phyloP scores from a whole-genome alignment of 2,113 vertebrate genomes.

The Lota lota region DNA sequence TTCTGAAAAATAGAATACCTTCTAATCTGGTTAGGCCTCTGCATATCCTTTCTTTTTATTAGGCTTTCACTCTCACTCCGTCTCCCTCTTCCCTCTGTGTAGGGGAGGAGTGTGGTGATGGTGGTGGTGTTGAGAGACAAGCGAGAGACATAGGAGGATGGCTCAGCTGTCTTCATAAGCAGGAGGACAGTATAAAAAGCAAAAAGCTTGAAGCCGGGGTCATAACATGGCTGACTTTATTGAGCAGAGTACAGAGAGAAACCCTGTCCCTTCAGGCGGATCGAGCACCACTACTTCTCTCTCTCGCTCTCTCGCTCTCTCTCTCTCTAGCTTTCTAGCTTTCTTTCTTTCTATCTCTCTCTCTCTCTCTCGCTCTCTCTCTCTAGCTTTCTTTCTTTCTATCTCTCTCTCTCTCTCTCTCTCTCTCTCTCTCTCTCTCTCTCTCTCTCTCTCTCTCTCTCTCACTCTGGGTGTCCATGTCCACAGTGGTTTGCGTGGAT shows the following conservation, averaged over 20 bases:
- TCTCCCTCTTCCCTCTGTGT: neutral
- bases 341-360: constrained; percentile 18
- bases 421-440: constrained; percentile 13
- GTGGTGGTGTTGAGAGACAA: neutral
- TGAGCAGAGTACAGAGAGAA: constrained; percentile 46
- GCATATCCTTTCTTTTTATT: neutral
- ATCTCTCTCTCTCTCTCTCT: neutral
- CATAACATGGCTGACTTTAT: constrained; percentile 52
- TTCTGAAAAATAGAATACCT: constrained; percentile 55
- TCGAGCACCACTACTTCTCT: constrained; percentile 5
- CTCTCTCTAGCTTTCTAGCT: neutral
- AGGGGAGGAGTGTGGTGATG: neutral
- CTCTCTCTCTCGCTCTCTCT: neutral
- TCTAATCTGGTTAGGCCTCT: constrained; percentile 52
- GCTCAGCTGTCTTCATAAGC: no score
- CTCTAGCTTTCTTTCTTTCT: no score
- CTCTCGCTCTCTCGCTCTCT: neutral
- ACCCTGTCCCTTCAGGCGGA: constrained; percentile 41
- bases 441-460: constrained; percentile 21
- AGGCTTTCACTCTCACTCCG: neutral
- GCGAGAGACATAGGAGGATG: neutral
- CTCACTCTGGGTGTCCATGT: neutral
- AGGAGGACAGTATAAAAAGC: constrained; percentile 50
- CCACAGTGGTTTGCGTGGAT: no score
- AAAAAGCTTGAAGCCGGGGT: constrained; percentile 41